These are phyloP conservation scores for Cetoscarus ocellatus DNA, from an alignment of 2,797 vertebrate genomes.

Conservation along the genomic window DNA sequence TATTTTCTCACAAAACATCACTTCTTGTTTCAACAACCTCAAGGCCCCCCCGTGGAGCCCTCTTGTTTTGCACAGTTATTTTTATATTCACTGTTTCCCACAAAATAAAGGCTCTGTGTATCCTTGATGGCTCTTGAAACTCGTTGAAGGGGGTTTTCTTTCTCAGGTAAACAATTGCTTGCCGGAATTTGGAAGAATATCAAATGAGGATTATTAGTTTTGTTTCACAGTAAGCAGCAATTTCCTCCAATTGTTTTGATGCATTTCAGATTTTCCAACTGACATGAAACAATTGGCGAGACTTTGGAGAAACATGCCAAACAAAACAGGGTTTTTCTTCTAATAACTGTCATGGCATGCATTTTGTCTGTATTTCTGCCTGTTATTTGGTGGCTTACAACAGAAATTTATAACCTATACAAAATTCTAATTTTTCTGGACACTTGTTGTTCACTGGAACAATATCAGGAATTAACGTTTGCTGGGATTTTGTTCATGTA, in stretches of 20 bases:
- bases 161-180: not conserved
- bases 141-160: not conserved
- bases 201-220: not conserved
- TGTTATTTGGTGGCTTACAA: too few species aligned
- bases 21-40: constrained; percentile 23
- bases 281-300: not conserved
- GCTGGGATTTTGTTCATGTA: too few species aligned
- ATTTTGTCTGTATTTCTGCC: too few species aligned
- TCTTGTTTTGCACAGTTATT: not conserved
- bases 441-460: too few species aligned
- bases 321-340: not conserved
- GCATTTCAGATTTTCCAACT: not conserved
- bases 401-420: too few species aligned
- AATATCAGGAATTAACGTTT: too few species aligned
- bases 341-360: too few species aligned
- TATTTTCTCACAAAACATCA: constrained; percentile 23
- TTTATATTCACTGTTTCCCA: not conserved
- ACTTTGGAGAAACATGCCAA: not conserved
- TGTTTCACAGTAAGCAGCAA: not conserved
- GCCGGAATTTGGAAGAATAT: not conserved
- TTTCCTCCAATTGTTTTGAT: not conserved
- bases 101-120: not conserved
- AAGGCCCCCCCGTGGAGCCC: not conserved
- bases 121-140: not conserved
- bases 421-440: too few species aligned